Conservation (phyloP, 2,888 invertebrate genomes). For the Megastigmus dorsalis region DNA sequence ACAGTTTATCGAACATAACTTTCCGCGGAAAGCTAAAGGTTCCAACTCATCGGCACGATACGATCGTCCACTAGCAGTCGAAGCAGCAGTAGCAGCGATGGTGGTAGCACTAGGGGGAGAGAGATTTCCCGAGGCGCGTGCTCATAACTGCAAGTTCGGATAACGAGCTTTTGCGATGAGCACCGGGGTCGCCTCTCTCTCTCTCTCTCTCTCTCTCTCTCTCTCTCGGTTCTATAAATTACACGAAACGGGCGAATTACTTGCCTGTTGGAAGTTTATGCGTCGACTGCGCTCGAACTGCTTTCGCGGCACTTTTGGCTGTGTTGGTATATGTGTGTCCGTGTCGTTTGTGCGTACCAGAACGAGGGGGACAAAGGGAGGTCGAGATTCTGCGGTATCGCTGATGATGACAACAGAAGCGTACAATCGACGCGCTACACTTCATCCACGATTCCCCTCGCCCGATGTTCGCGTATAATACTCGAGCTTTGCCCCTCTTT, state of each 20-base stretch:
- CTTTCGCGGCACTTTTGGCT: constrained; percentile 16
- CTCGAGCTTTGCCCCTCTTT: not conserved
- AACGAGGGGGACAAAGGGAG: not conserved
- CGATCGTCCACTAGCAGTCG: no score
- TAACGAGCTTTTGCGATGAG: constrained; percentile 40
- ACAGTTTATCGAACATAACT: no score
- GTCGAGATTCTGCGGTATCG: no score
- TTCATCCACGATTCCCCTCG: not conserved
- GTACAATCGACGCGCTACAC: not conserved
- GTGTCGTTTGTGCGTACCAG: not conserved
- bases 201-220: no score
- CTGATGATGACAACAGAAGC: not conserved
- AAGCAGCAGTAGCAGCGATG: no score
- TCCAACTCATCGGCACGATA: no score
- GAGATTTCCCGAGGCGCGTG: no score
- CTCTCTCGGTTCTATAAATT: constrained; percentile 22
- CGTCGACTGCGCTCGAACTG: not conserved
- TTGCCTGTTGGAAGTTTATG: constrained; percentile 31
- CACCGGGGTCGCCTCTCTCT: no score
- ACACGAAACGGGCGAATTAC: constrained; percentile 2
- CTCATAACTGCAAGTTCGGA: no score
- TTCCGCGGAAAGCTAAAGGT: no score
- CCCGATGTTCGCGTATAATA: no score
- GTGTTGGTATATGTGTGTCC: not conserved
- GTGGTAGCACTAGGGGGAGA: no score